These are phyloP conservation scores for Aegotheles bennettii DNA, from an alignment of 2,113 vertebrate genomes.

Conservation along the genomic window DNA sequence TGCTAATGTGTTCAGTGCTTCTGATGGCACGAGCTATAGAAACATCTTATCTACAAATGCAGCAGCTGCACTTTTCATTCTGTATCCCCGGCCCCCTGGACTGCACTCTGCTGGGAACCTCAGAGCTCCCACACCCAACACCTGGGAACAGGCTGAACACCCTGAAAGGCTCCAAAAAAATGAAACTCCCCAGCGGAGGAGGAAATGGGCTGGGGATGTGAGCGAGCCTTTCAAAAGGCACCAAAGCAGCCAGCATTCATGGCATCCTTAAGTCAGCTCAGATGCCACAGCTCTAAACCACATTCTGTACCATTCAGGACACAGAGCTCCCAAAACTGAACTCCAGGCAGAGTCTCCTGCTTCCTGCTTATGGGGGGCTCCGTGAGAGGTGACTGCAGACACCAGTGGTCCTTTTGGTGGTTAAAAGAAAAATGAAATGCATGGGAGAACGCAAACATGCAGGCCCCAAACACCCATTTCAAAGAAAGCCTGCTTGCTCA, in stretches of 20 bases:
- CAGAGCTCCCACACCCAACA: accelerated
- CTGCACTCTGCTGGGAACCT: accelerated
- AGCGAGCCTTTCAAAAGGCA: background rate
- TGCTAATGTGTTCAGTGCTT: background rate
- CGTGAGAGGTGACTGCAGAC: accelerated
- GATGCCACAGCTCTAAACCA: background rate
- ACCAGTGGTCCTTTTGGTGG: accelerated
- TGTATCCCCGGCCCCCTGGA: background rate
- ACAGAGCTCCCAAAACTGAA: background rate
- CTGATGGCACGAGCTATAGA: background rate
- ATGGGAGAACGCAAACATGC: accelerated
- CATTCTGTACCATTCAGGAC: accelerated
- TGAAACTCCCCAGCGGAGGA: background rate
- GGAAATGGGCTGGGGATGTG: accelerated
- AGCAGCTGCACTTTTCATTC: conserved; percentile 33
- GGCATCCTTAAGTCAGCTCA: background rate
- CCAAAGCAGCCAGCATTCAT: background rate
- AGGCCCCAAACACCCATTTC: background rate
- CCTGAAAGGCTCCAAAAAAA: background rate
- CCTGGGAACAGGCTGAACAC: background rate
- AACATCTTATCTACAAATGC: conserved; percentile 27
- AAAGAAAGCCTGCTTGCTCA: background rate
- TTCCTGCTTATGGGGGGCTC: background rate
- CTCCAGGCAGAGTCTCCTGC: background rate
- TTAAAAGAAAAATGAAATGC: background rate